Conservation (phyloP, 2,113 vertebrate species). For the Turnix velox region DNA sequence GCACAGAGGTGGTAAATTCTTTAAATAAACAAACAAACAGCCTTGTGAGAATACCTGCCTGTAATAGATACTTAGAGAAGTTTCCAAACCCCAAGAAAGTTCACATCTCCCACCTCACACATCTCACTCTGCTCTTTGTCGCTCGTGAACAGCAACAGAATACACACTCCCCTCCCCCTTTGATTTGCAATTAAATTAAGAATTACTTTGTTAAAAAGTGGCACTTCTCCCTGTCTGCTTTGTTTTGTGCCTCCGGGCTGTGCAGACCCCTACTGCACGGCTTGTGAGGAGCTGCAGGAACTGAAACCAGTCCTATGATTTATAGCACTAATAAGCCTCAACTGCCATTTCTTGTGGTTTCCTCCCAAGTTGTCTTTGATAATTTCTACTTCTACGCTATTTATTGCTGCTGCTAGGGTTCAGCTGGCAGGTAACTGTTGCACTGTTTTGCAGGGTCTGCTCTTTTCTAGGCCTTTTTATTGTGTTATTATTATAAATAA, state of each 20-base stretch:
- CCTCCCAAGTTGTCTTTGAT: conserved; percentile 65
- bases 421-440: conserved; percentile 34
- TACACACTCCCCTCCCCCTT: background rate
- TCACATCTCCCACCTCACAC: background rate
- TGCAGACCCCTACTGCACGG: conserved; percentile 41
- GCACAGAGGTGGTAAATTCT: background rate
- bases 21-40: background rate
- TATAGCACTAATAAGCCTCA: conserved; percentile 74
- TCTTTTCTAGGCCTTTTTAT: background rate
- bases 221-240: background rate
- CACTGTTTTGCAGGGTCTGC: background rate
- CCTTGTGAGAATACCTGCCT: background rate
- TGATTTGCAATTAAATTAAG: conserved; percentile 67
- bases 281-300: conserved; percentile 55
- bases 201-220: conserved; percentile 44
- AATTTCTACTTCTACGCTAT: conserved; percentile 2
- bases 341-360: conserved; percentile 67
- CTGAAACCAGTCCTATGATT: conserved; percentile 67
- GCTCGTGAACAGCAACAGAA: background rate
- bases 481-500: background rate
- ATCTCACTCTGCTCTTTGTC: background rate
- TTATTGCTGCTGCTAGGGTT: conserved; percentile 34
- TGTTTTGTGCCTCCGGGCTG: conserved; percentile 41
- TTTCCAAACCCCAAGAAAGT: conserved; percentile 1
- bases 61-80: background rate